Base-by-base conservation (phyloP, 2,888 invertebrate species). In the Harpagoxenus sublaevis region DNA sequence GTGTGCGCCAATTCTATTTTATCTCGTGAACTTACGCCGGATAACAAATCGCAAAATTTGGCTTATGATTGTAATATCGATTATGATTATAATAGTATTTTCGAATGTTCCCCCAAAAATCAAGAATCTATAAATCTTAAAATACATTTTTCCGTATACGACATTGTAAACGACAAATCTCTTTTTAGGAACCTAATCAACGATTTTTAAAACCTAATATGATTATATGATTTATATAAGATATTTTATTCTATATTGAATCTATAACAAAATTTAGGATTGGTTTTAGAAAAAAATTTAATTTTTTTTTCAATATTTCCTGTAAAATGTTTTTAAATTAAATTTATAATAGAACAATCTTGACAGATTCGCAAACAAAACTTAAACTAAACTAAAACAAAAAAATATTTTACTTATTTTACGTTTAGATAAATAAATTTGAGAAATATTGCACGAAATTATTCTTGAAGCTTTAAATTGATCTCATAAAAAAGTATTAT, bases 11-110 rank as follows among this genome's bases (percentile, higher is more conserved):
- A 42, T 28, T 78, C 15, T 62, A 53, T 70, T 70, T 78, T 39
- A 15, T 70, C 15, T 70, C 10, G 10, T 23, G 8, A 60, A 53
- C 39, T 74, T 35, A 48, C 9, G 35, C n/a, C 5, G 39, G n/a
- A 63, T 53, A 53, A 53, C 62, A 62, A n/a, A 12, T 62, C 48
- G 28, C 28, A 60, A 81, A n/a, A 71, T 51, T 28, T 73, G 35
- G 23, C 18, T 78, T 55, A 45, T 6, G 8, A 39, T 8, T 15
- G 8, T 23, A 23, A 23, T 23, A 23, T 23, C 23, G 23, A 23
- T 23, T 23, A 23, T 23, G 23, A 23, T 51, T 39, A 23, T n/a
- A n/a, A 51, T 6, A 31, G 4, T 53, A 35, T 39, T 8, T 66
- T n/a, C 8, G 18, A 77, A 77, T 77, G 35, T 53, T 10, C 1